Evolutionary conservation across 2,113 vertebrate species (phyloP), one percentile per base, ranked within the genome.

Genomic region (Arizona elegans): DNA sequence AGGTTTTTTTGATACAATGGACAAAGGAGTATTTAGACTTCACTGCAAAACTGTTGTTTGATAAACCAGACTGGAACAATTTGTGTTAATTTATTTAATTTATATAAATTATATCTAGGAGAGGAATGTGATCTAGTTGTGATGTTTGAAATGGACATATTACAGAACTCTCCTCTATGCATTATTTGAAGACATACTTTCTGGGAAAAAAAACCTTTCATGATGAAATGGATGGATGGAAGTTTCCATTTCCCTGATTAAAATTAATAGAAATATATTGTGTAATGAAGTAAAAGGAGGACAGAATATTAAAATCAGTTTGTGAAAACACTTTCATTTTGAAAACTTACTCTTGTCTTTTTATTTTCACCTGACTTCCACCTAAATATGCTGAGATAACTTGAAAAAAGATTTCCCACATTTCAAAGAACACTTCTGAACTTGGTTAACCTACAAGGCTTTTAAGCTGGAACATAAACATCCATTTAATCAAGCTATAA

Each of bases 391-490:
- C 91, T 90, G 86, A 89, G 38, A 47, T 93, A 70, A 92, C 91
- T 94, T 96, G 90, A 96, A 94, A 96, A 33, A 2, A 96, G 21
- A 0, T 4, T 26, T 47, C 47, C 59, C 91, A 59, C 4, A 24
- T 93, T 96, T 96, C 88, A 95, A 91, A 96, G 21, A 55, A 75
- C 86, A 50, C 29, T 95, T 96, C 91, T 96, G 65, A 95, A 89
- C 70, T 26, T 94, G 3, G 91, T 75, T 75, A 75, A 38, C 65
- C 29, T 75, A 75, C n/a, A 91, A 90, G n/a, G 54, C 93, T 94
- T 95, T 90, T 8, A 93, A 87, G 29, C 24, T 93, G 94, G 88
- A 53, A 70, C 75, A 50, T 88, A 94, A 89, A 91, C 56, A 92
- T 95, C 23, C 88, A 85, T 85, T 92, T 93, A 91, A 94, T 93